Conservation (phyloP, 2,797 vertebrate species). For the Anguilla anguilla region DNA sequence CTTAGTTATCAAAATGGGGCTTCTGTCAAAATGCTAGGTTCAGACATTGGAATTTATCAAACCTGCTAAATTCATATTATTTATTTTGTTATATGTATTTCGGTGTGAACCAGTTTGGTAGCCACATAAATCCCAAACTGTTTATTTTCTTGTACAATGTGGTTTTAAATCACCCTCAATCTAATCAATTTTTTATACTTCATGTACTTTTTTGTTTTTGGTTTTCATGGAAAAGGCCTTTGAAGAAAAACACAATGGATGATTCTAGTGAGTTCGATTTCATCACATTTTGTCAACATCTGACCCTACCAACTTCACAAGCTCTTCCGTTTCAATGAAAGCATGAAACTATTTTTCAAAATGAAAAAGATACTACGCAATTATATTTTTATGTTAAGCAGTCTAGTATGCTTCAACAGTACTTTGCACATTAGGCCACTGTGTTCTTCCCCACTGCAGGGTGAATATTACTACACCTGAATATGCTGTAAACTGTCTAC, state of each 20-base stretch:
- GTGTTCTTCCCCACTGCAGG: not conserved
- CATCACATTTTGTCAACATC: not conserved
- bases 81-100: not conserved
- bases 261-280: not conserved
- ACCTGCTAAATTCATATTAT: not conserved
- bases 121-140: not conserved
- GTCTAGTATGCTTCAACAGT: not conserved
- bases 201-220: not conserved
- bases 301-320: not conserved
- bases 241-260: not conserved
- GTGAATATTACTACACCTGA: not conserved
- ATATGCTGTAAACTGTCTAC: not conserved
- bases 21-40: not conserved
- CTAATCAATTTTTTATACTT: not conserved
- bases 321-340: not conserved
- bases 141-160: not conserved
- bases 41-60: not conserved
- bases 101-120: not conserved
- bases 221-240: not conserved
- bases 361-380: not conserved
- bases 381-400: not conserved
- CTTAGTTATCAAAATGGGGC: not conserved
- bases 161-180: not conserved
- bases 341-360: slow-evolving; percentile 1
- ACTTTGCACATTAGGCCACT: not conserved